These are phyloP conservation scores for Nesogale talazaci DNA, from an alignment of 2,113 vertebrate genomes.

Conservation along the genomic window DNA sequence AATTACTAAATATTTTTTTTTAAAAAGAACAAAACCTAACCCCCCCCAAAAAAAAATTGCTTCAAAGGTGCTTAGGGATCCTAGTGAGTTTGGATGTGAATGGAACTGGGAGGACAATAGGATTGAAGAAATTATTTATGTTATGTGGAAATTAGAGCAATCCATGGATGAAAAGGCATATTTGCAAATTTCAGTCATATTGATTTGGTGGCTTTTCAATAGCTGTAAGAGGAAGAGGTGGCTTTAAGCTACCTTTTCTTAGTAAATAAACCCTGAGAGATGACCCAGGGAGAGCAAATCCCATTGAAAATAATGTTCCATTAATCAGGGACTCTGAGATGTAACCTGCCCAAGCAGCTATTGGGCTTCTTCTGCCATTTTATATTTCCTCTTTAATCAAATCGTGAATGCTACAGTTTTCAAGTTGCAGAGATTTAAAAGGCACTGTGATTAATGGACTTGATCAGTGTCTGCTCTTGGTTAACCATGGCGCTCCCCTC, in stretches of 20 bases:
- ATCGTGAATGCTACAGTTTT: constrained; percentile 63
- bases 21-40: too few relatives aligned
- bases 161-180: neutral
- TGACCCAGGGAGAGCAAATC: constrained; percentile 32
- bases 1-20: too few relatives aligned
- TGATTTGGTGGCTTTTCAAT: constrained; percentile 37
- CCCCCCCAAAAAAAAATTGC: too few relatives aligned
- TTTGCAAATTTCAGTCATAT: neutral
- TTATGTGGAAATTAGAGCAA: neutral
- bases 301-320: constrained; percentile 23
- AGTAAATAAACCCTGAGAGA: constrained; percentile 55
- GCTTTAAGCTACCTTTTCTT: neutral
- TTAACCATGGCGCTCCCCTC: constrained; percentile 41
- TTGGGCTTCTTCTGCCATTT: constrained; percentile 56
- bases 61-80: neutral
- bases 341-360: constrained; percentile 2
- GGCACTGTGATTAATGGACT: constrained; percentile 76
- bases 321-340: constrained; percentile 24
- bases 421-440: constrained; percentile 67
- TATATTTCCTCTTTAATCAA: constrained; percentile 78
- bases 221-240: neutral
- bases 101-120: neutral
- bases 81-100: neutral
- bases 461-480: constrained; percentile 55
- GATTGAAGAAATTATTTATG: neutral